phyloP scores from a whole-genome alignment of 2,797 vertebrate genomes.

The Lepus townsendii region DNA sequence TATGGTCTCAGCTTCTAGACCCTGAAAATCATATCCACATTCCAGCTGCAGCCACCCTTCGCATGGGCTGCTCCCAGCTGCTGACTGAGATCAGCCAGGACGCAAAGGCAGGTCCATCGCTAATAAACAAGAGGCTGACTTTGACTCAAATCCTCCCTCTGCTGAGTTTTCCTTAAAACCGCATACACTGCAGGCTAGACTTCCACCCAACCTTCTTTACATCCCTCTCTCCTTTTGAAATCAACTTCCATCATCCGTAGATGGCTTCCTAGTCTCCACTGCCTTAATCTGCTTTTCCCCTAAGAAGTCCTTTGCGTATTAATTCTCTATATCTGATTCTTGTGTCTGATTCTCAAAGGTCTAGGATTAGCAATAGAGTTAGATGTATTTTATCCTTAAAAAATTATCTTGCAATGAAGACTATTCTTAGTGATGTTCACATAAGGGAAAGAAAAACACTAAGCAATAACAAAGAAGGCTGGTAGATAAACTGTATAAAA shows the following conservation, averaged over 20 bases:
- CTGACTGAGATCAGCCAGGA: not conserved
- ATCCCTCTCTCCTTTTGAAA: not conserved
- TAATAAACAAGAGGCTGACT: not conserved
- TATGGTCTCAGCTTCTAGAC: not conserved
- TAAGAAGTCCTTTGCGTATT: not conserved
- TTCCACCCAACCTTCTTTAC: not conserved
- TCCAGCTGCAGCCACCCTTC: not conserved
- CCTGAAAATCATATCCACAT: not conserved
- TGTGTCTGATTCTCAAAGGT: constrained; percentile 20
- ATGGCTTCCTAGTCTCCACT: not conserved
- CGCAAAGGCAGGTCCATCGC: not conserved
- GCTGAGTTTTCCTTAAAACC: not conserved
- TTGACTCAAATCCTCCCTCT: not conserved
- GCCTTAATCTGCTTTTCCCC: not conserved
- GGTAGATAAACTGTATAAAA: not conserved
- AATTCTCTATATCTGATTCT: not conserved
- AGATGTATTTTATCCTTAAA: not conserved
- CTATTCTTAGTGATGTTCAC: not conserved
- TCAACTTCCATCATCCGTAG: not conserved
- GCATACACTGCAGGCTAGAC: not conserved
- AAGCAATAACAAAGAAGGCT: not conserved
- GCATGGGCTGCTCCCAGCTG: accelerated
- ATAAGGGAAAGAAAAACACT: not conserved
- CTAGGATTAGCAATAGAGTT: not conserved
- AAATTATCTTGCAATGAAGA: not conserved